These are phyloP conservation scores for Empidonax alnorum DNA, from an alignment of 2,113 vertebrate species.

Conservation along the genomic window DNA sequence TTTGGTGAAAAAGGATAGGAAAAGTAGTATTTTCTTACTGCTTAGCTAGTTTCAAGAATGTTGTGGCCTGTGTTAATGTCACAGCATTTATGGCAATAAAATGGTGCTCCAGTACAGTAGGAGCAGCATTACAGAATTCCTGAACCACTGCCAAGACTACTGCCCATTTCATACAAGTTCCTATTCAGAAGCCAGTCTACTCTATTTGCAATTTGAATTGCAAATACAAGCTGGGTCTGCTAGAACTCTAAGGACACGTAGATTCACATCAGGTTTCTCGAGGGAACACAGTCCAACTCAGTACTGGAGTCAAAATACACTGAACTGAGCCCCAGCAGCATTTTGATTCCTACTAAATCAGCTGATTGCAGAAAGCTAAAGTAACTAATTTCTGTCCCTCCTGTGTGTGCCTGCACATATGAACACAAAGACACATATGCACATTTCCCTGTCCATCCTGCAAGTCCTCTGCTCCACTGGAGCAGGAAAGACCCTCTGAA, in stretches of 20 bases:
- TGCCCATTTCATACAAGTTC: constrained; percentile 35
- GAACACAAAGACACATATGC: rapidly evolving
- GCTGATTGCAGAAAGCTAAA: not conserved
- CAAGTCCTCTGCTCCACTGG: not conserved
- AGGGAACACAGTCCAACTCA: not conserved
- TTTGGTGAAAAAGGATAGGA: not conserved
- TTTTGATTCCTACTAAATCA: not conserved
- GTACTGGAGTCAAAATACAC: not conserved
- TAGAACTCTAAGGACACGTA: not conserved
- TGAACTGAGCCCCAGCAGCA: not conserved
- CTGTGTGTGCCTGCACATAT: rapidly evolving
- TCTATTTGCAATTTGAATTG: constrained; percentile 1
- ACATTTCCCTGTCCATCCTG: not conserved
- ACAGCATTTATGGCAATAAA: constrained; percentile 13
- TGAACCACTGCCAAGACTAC: constrained; percentile 16
- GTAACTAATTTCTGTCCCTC: not conserved
- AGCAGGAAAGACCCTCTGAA: not conserved
- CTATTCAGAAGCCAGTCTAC: constrained; percentile 27
- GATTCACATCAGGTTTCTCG: not conserved
- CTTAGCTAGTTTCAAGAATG: constrained; percentile 15
- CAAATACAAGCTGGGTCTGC: not conserved
- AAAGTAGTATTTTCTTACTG: constrained; percentile 33
- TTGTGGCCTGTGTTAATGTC: constrained; percentile 3
- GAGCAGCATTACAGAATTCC: constrained; percentile 23
- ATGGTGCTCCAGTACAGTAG: constrained; percentile 28